Evolutionary conservation across 1,140 invertebrate species (phyloP).

Genomic region (Heterodera carotae): DNA sequence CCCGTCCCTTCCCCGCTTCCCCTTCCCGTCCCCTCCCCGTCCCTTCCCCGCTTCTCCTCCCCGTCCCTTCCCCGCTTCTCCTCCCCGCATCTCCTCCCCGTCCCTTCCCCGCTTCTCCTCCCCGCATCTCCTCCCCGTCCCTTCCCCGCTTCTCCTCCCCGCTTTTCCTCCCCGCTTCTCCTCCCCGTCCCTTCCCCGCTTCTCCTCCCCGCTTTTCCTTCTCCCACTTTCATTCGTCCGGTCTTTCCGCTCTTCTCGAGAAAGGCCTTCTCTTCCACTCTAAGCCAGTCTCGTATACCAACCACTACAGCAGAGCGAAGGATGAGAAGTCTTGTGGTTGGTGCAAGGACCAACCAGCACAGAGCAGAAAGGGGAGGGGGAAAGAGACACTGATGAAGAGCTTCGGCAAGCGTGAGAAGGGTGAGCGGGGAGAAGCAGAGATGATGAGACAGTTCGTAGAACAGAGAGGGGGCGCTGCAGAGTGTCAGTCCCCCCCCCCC

Average conservation of each 20-base stretch:
- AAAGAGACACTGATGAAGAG: not conserved
- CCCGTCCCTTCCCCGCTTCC: not conserved
- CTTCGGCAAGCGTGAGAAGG: not conserved
- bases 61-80: too few relatives aligned
- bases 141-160: conserved; percentile 19
- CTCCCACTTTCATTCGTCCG: not conserved
- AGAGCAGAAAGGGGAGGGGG: not conserved
- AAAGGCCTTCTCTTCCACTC: not conserved
- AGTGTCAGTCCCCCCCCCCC: too few relatives aligned
- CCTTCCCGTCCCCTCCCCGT: conserved; percentile 1
- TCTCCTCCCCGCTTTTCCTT: not conserved
- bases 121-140: not conserved
- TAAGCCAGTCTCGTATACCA: conserved; percentile 3
- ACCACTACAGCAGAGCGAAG: not conserved
- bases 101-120: conserved; percentile 9
- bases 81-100: not conserved
- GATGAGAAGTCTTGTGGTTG: not conserved
- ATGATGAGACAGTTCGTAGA: too few relatives aligned
- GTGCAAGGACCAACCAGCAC: conserved; percentile 5
- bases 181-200: not conserved
- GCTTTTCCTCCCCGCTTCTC: not conserved
- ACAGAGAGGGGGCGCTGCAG: too few relatives aligned
- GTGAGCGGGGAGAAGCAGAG: not conserved
- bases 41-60: not conserved
- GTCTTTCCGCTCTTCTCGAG: not conserved